Evolutionary conservation across 2,888 invertebrate species (phyloP).

Genomic region (Chouioia cunea): DNA sequence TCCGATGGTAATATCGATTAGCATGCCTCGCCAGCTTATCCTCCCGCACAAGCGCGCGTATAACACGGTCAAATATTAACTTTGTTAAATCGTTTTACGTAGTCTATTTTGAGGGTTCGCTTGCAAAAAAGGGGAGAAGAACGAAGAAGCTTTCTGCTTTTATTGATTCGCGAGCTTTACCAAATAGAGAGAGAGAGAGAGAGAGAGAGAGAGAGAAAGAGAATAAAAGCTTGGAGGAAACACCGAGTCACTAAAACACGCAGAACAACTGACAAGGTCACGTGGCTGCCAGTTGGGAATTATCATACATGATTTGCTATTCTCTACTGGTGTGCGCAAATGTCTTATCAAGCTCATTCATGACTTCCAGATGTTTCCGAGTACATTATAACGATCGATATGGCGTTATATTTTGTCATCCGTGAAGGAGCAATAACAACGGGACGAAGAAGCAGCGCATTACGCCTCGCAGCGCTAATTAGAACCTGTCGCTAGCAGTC

Average conservation of each 20-base stretch:
- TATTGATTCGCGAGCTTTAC: background rate
- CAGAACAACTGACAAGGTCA: conserved; percentile 12
- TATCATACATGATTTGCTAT: too few relatives aligned
- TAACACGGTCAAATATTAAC: too few relatives aligned
- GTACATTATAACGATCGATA: background rate
- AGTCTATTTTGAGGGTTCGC: too few relatives aligned
- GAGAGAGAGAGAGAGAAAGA: background rate
- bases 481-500: conserved; percentile 14
- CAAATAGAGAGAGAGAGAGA: background rate
- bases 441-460: conserved; percentile 7
- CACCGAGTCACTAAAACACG: background rate
- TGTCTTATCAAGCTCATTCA: conserved; percentile 4
- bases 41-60: too few relatives aligned
- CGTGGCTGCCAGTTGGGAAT: background rate
- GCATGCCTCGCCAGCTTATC: background rate
- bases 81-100: too few relatives aligned
- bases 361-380: background rate
- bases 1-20: conserved; percentile 14
- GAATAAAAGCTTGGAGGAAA: background rate
- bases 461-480: conserved; percentile 11
- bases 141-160: background rate
- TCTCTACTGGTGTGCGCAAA: too few relatives aligned
- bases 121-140: too few relatives aligned
- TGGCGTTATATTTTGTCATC: too few relatives aligned
- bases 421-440: background rate